phyloP scores from a whole-genome alignment of 1,140 invertebrate genomes.

The Pomacea maculata region DNA sequence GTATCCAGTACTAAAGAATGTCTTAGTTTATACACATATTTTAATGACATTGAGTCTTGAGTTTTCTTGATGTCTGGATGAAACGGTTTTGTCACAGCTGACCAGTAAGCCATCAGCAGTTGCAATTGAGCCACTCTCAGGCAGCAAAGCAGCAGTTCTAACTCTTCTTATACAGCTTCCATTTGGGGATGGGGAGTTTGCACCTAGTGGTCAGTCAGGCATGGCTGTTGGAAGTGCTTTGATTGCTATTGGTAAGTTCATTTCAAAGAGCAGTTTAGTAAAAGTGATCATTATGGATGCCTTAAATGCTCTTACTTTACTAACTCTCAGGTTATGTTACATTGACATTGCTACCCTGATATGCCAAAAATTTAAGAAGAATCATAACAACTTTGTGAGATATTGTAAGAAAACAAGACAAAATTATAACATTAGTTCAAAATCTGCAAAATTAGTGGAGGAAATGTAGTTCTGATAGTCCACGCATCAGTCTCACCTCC shows the following conservation, averaged over 20 bases:
- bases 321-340: background rate
- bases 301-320: no score
- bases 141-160: conserved; percentile 90
- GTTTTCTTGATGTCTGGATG: no score
- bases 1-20: background rate
- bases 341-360: no score
- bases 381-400: background rate
- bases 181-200: conserved; percentile 76
- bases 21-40: no score
- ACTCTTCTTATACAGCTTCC: conserved; percentile 90
- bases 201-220: conserved; percentile 84
- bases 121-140: conserved; percentile 89
- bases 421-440: no score
- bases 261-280: background rate
- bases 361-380: background rate
- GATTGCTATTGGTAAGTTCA: conserved; percentile 56
- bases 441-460: no score
- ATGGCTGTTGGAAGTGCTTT: conserved; percentile 61
- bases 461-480: no score
- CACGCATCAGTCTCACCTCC: no score
- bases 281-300: background rate
- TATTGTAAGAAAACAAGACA: no score
- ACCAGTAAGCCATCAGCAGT: conserved; percentile 81
- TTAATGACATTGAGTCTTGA: no score
- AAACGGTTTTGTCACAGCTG: conserved; percentile 26